Percentiles rank a stretch among this genome's conserved stretches.
Conservation (phyloP, 1,140 invertebrate species). For the Steinernema khuongi region DNA sequence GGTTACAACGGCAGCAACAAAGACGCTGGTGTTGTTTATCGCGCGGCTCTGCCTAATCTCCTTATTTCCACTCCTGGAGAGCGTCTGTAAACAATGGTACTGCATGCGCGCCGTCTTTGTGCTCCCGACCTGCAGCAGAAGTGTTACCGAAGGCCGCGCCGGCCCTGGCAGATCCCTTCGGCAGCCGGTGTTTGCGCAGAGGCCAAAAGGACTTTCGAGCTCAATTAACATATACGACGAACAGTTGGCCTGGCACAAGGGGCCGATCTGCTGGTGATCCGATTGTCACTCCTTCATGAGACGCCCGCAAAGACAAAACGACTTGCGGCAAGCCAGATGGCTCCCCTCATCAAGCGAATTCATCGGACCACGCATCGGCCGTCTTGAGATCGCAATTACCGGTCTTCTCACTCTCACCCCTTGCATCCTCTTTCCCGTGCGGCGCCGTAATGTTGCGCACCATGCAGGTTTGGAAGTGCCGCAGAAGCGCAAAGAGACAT, state of each 20-base stretch:
- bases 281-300: background rate
- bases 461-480: no score
- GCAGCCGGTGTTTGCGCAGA: conserved; percentile 9
- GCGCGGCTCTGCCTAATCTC: background rate
- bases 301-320: conserved; percentile 7
- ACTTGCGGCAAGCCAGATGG: conserved; percentile 6
- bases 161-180: background rate
- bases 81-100: conserved; percentile 7
- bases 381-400: conserved; percentile 10
- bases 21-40: no score
- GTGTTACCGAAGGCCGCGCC: background rate
- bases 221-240: conserved; percentile 13
- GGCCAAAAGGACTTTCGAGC: background rate
- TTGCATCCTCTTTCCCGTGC: background rate
- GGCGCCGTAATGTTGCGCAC: background rate
- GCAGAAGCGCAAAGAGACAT: no score
- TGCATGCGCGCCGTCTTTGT: background rate
- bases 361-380: background rate
- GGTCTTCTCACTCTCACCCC: background rate
- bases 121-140: background rate
- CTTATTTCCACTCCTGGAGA: background rate
- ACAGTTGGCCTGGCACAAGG: background rate
- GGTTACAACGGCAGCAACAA: background rate
- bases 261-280: background rate
- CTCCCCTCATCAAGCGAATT: conserved; percentile 8